Conservation (phyloP, 2,113 vertebrate genomes). For the Catharus minimus region DNA sequence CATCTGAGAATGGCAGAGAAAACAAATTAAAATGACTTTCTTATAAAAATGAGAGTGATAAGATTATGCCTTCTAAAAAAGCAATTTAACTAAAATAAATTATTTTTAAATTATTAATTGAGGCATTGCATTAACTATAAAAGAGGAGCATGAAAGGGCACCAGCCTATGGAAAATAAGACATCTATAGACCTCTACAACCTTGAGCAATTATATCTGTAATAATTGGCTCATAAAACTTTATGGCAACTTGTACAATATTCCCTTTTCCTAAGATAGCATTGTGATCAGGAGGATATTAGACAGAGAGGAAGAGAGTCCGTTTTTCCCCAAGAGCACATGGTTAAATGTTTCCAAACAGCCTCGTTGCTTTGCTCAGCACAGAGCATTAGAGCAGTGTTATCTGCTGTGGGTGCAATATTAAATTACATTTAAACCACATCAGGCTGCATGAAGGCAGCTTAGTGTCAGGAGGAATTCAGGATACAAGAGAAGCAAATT, state of each 20-base stretch:
- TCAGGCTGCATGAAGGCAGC: not conserved
- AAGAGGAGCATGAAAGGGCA: slow-evolving; percentile 68
- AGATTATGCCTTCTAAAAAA: slow-evolving; percentile 73
- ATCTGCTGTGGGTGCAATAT: not conserved
- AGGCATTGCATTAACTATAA: slow-evolving; percentile 71
- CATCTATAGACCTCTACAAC: slow-evolving; percentile 64
- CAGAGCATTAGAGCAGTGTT: not conserved
- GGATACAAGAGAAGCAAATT: slow-evolving; percentile 18
- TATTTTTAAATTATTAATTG: slow-evolving; percentile 79
- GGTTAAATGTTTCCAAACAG: slow-evolving; percentile 58
- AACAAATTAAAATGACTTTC: slow-evolving; percentile 78
- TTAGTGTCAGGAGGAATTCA: slow-evolving; percentile 13
- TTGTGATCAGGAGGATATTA: slow-evolving; percentile 71
- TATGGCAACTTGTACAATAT: slow-evolving; percentile 70
- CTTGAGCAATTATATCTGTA: slow-evolving; percentile 67
- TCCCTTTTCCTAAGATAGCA: slow-evolving; percentile 45
- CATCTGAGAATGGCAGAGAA: slow-evolving; percentile 66
- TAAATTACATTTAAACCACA: not conserved
- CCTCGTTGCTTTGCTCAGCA: slow-evolving; percentile 40
- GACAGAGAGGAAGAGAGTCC: slow-evolving; percentile 26
- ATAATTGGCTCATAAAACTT: slow-evolving; percentile 78
- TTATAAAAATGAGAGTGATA: slow-evolving; percentile 75
- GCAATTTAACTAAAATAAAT: slow-evolving; percentile 80
- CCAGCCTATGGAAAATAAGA: slow-evolving; percentile 67
- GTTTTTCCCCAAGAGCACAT: slow-evolving; percentile 50